phyloP scores from a whole-genome alignment of 30 jellyfish, hydroid and myxozoan species.

The Turritopsis rubra region DNA sequence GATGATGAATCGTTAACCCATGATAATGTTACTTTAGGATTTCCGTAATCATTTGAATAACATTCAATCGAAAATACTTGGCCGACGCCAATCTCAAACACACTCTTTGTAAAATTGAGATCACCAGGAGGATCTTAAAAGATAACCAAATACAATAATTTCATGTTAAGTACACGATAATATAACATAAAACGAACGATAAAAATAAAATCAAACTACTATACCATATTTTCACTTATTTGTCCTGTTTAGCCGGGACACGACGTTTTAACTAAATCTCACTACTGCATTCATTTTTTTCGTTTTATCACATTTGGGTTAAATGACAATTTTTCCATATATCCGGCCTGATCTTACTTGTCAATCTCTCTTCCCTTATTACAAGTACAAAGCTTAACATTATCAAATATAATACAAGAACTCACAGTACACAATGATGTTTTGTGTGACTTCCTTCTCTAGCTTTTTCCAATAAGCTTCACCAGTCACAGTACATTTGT shows the following conservation, averaged over 20 bases:
- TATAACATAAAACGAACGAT: too few relatives aligned
- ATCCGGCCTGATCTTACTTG: too few relatives aligned
- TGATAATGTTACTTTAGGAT: background rate
- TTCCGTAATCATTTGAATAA: background rate
- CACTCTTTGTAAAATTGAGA: background rate
- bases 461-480: background rate
- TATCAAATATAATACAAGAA: background rate
- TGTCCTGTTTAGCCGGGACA: too few relatives aligned
- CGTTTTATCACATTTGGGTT: too few relatives aligned
- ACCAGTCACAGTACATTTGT: background rate
- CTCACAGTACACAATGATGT: background rate
- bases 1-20: background rate
- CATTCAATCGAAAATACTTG: background rate
- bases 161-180: too few relatives aligned
- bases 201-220: too few relatives aligned
- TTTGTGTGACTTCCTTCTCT: background rate
- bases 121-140: background rate
- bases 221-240: too few relatives aligned
- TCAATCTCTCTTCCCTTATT: background rate
- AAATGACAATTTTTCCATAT: too few relatives aligned
- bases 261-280: too few relatives aligned
- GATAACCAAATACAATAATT: background rate
- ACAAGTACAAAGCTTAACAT: background rate
- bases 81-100: background rate
- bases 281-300: too few relatives aligned